Evolutionary conservation across 2,797 vertebrate species (phyloP), one percentile per base, ranked within the genome.

Genomic region (Spatula versicolor): DNA sequence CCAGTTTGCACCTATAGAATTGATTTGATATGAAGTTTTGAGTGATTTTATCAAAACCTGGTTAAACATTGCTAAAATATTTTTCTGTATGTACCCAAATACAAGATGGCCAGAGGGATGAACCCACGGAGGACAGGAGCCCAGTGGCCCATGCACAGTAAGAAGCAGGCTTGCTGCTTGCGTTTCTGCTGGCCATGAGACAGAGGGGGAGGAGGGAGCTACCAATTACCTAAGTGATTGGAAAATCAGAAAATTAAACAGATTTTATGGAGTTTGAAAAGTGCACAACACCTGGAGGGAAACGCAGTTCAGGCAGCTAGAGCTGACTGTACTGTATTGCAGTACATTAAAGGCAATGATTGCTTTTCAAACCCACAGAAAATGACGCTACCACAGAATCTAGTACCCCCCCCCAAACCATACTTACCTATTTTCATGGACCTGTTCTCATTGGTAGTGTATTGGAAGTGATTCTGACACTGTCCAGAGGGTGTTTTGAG

Each of bases 1-100:
- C 45, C 50, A 5, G 26, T 48, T 52, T 75, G 21, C 16, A 37
- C 0, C 0, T 6, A 5, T 9, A 1, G 0, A 1, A 18, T 55
- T 35, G 12, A 43, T 30, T 71, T 14, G 25, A 45, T 35, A 39
- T 6, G 15, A 64, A 58, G 50, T 18, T 13, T 33, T 13, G 1
- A 31, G 20, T 4, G 45, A 45, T 48, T 81, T 72, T 59, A 26
- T 45, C n/a, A 82, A 86, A 46, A 28, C 20, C 8, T 11, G 21
- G n/a, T 28, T 59, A 43, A 64, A 48, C 11, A 35, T 1, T 3
- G 6, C 9, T 21, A 2, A 5, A 6, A 21, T 39, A 26, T n/a
- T 85, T n/a, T 33, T 58, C 22, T 33, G 11, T 20, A 25, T 0
- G 2, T 30, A 22, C 0, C 0, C 4, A 59, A 43, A 13, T 15